These are phyloP conservation scores for Thaumatotibia leucotreta DNA, from an alignment of 1,140 invertebrate genomes.

Conservation along the genomic window DNA sequence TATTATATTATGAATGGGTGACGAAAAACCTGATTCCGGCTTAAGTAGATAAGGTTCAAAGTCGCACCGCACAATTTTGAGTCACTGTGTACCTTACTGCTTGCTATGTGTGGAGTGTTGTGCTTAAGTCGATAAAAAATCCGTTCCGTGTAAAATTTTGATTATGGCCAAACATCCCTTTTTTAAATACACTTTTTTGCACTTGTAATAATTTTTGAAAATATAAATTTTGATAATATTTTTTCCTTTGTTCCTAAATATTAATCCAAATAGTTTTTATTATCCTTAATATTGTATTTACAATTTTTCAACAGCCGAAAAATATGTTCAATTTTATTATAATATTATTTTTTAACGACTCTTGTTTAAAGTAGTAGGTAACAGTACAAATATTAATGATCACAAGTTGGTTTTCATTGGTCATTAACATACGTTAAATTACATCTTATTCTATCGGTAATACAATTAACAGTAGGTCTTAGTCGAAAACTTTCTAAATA, in stretches of 20 bases:
- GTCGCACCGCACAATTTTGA: conserved; percentile 63
- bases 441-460: conserved; percentile 66
- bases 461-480: conserved; percentile 70
- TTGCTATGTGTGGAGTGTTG: conserved; percentile 62
- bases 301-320: conserved; percentile 76
- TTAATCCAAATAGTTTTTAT: conserved; percentile 76
- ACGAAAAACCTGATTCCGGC: conserved; percentile 57
- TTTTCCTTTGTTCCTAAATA: conserved; percentile 74
- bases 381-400: conserved; percentile 77
- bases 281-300: conserved; percentile 76
- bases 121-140: conserved; percentile 71
- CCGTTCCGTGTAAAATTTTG: conserved; percentile 56
- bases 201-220: conserved; percentile 76
- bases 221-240: conserved; percentile 77
- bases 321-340: conserved; percentile 75
- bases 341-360: conserved; percentile 76
- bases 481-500: conserved; percentile 46
- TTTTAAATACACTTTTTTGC: conserved; percentile 72
- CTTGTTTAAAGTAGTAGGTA: conserved; percentile 75
- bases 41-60: conserved; percentile 52
- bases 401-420: conserved; percentile 79
- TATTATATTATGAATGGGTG: conserved; percentile 7
- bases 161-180: conserved; percentile 73
- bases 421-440: conserved; percentile 77
- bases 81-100: conserved; percentile 69